Conservation (phyloP, 2,888 invertebrate genomes). For the Crioceris asparagi region DNA sequence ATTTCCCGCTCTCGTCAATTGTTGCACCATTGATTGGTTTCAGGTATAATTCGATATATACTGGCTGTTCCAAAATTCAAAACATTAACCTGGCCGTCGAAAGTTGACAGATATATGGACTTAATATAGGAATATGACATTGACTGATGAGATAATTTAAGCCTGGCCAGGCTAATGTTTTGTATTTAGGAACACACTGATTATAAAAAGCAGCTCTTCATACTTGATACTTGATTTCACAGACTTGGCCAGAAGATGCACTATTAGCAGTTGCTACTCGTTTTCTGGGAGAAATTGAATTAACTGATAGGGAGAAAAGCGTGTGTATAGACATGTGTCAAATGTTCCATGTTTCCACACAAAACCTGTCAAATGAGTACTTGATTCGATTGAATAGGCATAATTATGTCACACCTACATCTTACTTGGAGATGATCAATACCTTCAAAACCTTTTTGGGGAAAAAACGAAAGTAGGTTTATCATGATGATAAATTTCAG, state of each 20-base stretch:
- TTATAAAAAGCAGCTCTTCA: no score
- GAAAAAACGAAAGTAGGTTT: conserved; percentile 59
- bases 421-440: conserved; percentile 82
- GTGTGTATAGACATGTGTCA: conserved; percentile 85
- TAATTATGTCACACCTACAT: conserved; percentile 89
- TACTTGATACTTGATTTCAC: no score
- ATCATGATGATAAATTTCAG: background rate
- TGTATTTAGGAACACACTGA: no score
- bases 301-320: conserved; percentile 59
- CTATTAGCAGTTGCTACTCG: conserved; percentile 76
- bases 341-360: conserved; percentile 78
- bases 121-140: no score
- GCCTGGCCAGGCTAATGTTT: no score
- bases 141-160: no score
- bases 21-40: conserved; percentile 95
- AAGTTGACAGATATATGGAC: no score
- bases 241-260: conserved; percentile 92
- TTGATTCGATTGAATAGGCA: conserved; percentile 55
- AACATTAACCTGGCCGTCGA: no score
- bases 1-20: conserved; percentile 88
- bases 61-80: no score
- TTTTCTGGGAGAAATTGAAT: conserved; percentile 69
- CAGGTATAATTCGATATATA: conserved; percentile 42
- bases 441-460: conserved; percentile 74
- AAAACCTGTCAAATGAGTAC: conserved; percentile 57